Conservation (phyloP, 2,888 invertebrate species). For the Nomada hirtipes region DNA sequence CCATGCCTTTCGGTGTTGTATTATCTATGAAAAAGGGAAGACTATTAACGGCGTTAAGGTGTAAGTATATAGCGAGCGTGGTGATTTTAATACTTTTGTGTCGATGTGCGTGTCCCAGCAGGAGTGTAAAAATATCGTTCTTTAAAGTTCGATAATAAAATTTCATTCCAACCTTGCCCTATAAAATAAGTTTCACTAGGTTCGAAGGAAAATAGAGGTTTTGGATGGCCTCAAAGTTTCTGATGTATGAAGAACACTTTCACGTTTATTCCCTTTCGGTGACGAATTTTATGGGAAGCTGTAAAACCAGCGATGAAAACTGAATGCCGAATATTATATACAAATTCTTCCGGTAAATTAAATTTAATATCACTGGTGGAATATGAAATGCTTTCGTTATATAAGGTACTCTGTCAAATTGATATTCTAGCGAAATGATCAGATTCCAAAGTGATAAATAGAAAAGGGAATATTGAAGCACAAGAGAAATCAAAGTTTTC, state of each 20-base stretch:
- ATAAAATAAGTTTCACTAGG: neutral
- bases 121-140: neutral
- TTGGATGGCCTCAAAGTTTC: neutral
- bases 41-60: neutral
- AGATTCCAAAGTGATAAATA: too few relatives aligned
- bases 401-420: too few relatives aligned
- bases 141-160: constrained; percentile 1
- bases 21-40: neutral
- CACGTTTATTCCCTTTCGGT: constrained; percentile 3
- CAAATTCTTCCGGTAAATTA: neutral
- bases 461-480: too few relatives aligned
- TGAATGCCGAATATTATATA: neutral
- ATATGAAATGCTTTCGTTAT: too few relatives aligned
- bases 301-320: constrained; percentile 1
- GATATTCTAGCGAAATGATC: too few relatives aligned
- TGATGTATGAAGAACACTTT: neutral
- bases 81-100: neutral
- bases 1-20: neutral
- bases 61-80: neutral
- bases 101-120: neutral
- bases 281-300: constrained; percentile 6
- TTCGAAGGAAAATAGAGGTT: neutral
- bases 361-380: neutral
- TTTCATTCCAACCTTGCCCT: neutral
- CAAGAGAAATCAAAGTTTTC: too few relatives aligned